phyloP scores from a whole-genome alignment of 2,113 vertebrate genomes.

The Oryzias curvinotus region DNA sequence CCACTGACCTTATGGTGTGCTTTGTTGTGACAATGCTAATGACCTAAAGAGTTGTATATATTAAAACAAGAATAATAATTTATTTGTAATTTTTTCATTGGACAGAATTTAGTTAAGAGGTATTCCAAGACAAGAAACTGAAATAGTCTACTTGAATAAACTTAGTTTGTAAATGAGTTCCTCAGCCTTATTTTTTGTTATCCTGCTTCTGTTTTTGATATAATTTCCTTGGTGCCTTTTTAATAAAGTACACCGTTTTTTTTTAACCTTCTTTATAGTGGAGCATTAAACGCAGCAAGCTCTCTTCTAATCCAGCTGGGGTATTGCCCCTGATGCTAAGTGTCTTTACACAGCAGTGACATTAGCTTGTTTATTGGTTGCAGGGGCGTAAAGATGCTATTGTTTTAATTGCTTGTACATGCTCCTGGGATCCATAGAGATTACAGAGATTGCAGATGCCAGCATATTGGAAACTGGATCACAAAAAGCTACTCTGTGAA shows the following conservation, averaged over 20 bases:
- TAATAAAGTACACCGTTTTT: conserved; percentile 77
- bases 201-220: conserved; percentile 74
- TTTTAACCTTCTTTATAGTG: conserved; percentile 75
- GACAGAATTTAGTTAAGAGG: conserved; percentile 3
- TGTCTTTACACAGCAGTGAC: conserved; percentile 78
- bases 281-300: conserved; percentile 71
- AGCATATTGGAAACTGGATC: conserved; percentile 75
- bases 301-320: conserved; percentile 74
- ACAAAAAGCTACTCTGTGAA: conserved; percentile 65
- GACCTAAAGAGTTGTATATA: background rate
- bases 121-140: conserved; percentile 39
- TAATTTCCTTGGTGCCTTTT: conserved; percentile 76
- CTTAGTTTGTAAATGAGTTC: conserved; percentile 53
- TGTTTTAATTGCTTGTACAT: conserved; percentile 82
- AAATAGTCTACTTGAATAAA: conserved; percentile 61
- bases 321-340: conserved; percentile 75
- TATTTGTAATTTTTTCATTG: no score
- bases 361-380: conserved; percentile 83
- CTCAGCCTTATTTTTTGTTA: conserved; percentile 49
- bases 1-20: no score
- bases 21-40: no score
- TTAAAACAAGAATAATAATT: background rate
- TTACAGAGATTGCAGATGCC: conserved; percentile 76
- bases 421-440: conserved; percentile 77
- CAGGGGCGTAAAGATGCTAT: conserved; percentile 78